Percentiles rank a stretch among this genome's conserved stretches.
phyloP scores from a whole-genome alignment of 2,113 vertebrate species.

The Pygoscelis antarcticus region DNA sequence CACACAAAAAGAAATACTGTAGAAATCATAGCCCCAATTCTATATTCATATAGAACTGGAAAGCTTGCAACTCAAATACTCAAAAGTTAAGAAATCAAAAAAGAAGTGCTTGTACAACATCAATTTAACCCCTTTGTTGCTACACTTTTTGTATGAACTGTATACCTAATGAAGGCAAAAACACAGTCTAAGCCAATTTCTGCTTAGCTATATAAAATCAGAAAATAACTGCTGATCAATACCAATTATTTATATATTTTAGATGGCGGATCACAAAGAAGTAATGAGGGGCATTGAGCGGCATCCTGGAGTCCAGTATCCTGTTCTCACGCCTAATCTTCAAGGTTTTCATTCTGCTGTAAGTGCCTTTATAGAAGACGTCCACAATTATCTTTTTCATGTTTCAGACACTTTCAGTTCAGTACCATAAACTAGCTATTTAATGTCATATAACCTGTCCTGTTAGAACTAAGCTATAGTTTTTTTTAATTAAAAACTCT shows the following conservation, averaged over 20 bases:
- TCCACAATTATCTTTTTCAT: neutral
- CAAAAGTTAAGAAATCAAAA: neutral
- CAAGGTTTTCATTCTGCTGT: slow-evolving; percentile 92
- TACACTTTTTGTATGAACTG: neutral
- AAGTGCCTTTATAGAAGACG: slow-evolving; percentile 60
- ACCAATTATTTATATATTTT: slow-evolving; percentile 46
- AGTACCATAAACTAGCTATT: neutral
- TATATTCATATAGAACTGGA: neutral
- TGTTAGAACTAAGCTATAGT: neutral
- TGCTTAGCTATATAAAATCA: neutral
- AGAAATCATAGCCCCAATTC: neutral
- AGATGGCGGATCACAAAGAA: slow-evolving; percentile 95
- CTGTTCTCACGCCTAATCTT: slow-evolving; percentile 92
- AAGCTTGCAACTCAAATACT: neutral
- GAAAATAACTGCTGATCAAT: neutral
- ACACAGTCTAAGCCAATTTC: neutral
- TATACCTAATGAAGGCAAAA: neutral
- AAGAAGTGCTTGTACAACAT: neutral
- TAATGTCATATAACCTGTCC: neutral
- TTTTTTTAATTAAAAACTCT: neutral
- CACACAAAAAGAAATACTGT: neutral
- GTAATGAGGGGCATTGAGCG: slow-evolving; percentile 87
- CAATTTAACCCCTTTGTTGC: neutral
- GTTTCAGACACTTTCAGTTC: neutral
- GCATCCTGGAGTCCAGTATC: slow-evolving; percentile 84